Evolutionary conservation across 2,888 invertebrate genomes (phyloP).

Genomic region (Ischnura elegans): DNA sequence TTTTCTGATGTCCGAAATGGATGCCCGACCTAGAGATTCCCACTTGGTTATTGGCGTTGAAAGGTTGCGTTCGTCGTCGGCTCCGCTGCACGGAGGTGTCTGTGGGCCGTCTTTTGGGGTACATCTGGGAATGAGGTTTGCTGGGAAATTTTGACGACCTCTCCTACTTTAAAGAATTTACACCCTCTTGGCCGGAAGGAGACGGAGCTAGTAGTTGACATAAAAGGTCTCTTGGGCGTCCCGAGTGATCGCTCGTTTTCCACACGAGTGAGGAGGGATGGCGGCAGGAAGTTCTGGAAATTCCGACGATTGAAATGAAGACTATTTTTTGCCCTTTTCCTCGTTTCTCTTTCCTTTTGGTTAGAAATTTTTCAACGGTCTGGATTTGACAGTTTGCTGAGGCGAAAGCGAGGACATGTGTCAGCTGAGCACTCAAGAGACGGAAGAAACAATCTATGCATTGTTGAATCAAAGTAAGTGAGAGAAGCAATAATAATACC

Average conservation of each 20-base stretch:
- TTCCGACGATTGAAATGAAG: neutral
- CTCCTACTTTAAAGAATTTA: neutral
- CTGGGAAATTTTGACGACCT: neutral
- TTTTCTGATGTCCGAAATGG: too few species aligned
- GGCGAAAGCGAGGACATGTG: neutral
- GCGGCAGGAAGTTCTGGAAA: neutral
- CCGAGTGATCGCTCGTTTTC: neutral
- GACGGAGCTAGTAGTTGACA: neutral
- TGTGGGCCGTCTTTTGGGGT: too few species aligned
- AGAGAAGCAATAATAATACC: too few species aligned
- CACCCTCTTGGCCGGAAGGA: neutral
- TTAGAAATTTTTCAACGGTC: neutral
- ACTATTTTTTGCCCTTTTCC: neutral
- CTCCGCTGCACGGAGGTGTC: neutral
- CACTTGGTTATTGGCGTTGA: conserved; percentile 35
- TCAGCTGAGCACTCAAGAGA: neutral
- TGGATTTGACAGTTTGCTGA: neutral
- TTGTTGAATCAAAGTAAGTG: too few species aligned
- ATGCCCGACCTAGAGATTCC: too few species aligned
- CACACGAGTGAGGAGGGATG: neutral
- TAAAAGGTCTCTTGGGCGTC: conserved; percentile 18
- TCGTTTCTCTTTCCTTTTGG: neutral
- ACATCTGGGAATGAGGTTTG: neutral
- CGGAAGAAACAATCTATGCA: too few species aligned
- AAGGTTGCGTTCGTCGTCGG: neutral